Conservation (phyloP, 2,888 invertebrate genomes). For the Scaeva pyrastri region DNA sequence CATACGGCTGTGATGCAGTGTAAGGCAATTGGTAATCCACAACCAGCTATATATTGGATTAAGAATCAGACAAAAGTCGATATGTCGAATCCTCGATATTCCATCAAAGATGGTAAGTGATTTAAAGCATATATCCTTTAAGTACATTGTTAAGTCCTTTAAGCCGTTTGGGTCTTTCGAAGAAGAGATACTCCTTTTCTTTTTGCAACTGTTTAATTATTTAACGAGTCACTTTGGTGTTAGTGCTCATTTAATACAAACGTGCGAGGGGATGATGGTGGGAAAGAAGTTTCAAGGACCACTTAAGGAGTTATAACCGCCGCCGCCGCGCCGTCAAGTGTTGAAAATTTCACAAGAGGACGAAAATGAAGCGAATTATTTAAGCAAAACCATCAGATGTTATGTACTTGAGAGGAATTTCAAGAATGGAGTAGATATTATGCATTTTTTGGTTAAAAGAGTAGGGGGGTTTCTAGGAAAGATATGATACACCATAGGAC, state of each 20-base stretch:
- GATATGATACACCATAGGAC: background rate
- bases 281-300: slow-evolving; percentile 38
- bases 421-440: background rate
- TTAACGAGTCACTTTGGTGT: slow-evolving; percentile 56
- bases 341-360: background rate
- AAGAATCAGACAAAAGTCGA: slow-evolving; percentile 96
- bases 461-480: background rate
- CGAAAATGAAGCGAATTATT: background rate
- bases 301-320: slow-evolving; percentile 10
- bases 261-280: background rate
- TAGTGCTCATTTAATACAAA: background rate
- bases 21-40: slow-evolving; percentile 93
- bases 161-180: background rate
- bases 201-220: slow-evolving; percentile 55
- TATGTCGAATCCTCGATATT: slow-evolving; percentile 93
- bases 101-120: slow-evolving; percentile 90
- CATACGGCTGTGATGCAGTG: slow-evolving; percentile 96
- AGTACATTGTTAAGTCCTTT: background rate
- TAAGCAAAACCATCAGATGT: background rate
- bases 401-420: background rate
- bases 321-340: background rate
- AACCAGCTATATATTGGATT: slow-evolving; percentile 95
- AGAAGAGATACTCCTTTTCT: background rate
- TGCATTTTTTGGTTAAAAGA: slow-evolving; percentile 31
- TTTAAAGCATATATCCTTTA: background rate